Conservation (phyloP, 2,888 invertebrate genomes). For the Dasypolia templi region DNA sequence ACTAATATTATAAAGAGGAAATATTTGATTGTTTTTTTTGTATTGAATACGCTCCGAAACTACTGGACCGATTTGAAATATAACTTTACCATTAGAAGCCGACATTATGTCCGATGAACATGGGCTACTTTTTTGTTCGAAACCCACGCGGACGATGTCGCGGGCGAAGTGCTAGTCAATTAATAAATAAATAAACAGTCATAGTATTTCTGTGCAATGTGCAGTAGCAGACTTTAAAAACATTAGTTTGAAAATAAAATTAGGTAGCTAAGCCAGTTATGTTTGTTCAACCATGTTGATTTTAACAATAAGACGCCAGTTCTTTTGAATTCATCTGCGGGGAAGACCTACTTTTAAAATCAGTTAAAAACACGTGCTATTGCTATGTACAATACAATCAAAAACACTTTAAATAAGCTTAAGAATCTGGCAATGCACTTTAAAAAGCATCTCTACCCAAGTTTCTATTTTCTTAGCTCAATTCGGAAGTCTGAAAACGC, state of each 20-base stretch:
- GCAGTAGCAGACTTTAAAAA: neutral
- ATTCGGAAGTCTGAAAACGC: constrained; percentile 21
- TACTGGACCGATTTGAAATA: no score
- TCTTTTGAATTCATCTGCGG: neutral
- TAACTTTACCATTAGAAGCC: no score
- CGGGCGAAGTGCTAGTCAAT: no score
- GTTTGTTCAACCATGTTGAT: constrained; percentile 1
- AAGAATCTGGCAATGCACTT: constrained; percentile 2
- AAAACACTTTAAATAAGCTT: neutral
- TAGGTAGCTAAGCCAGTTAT: neutral
- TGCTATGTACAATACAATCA: constrained; percentile 11
- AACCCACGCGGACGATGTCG: no score
- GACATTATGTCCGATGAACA: no score
- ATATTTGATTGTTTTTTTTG: no score
- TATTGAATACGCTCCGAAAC: no score
- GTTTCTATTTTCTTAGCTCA: constrained; percentile 30
- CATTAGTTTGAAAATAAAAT: constrained; percentile 11
- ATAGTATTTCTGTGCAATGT: neutral
- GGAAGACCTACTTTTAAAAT: constrained; percentile 16
- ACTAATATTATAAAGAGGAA: no score
- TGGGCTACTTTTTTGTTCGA: no score
- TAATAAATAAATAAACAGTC: neutral
- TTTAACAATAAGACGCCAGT: constrained; percentile 7
- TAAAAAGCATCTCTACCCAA: neutral
- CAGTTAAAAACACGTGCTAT: constrained; percentile 38